phyloP scores from a whole-genome alignment of 2,888 invertebrate genomes.

The Cyclophora albipunctata region DNA sequence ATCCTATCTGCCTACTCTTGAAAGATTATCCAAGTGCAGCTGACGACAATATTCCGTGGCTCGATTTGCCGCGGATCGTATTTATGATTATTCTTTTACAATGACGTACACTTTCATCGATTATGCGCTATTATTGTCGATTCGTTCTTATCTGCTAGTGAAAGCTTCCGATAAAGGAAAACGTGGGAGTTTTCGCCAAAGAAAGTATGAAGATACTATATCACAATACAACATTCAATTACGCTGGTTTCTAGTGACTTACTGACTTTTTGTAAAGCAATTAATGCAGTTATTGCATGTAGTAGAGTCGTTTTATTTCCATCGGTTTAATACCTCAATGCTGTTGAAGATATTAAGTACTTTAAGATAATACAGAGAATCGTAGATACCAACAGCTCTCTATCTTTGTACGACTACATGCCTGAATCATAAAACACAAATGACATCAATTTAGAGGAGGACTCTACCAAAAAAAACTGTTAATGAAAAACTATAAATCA shows the following conservation, averaged over 20 bases:
- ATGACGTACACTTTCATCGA: constrained; percentile 42
- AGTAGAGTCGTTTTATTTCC: constrained; percentile 7
- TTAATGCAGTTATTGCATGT: constrained; percentile 29
- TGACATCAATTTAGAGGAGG: too few species aligned
- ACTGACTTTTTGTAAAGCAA: constrained; percentile 41
- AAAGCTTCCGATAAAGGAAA: constrained; percentile 65
- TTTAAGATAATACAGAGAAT: too few species aligned
- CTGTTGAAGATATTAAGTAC: too few species aligned
- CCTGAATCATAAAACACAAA: too few species aligned
- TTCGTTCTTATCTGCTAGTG: constrained; percentile 57
- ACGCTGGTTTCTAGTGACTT: constrained; percentile 46
- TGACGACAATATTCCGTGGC: constrained; percentile 10
- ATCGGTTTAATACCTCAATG: too few species aligned
- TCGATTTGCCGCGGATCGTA: constrained; percentile 15
- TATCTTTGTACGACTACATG: too few species aligned
- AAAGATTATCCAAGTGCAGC: background rate
- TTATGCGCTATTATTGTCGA: constrained; percentile 47
- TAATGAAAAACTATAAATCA: too few species aligned
- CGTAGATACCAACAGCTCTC: too few species aligned
- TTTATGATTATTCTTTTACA: constrained; percentile 4
- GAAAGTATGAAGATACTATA: constrained; percentile 52
- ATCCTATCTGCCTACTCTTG: too few species aligned
- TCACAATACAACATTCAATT: constrained; percentile 36
- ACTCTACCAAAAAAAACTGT: too few species aligned
- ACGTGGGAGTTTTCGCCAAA: constrained; percentile 60